Percentiles rank a stretch among this genome's conserved stretches.
Conservation (phyloP, 2,888 invertebrate genomes). For the Hirtodrosophila duncani region DNA sequence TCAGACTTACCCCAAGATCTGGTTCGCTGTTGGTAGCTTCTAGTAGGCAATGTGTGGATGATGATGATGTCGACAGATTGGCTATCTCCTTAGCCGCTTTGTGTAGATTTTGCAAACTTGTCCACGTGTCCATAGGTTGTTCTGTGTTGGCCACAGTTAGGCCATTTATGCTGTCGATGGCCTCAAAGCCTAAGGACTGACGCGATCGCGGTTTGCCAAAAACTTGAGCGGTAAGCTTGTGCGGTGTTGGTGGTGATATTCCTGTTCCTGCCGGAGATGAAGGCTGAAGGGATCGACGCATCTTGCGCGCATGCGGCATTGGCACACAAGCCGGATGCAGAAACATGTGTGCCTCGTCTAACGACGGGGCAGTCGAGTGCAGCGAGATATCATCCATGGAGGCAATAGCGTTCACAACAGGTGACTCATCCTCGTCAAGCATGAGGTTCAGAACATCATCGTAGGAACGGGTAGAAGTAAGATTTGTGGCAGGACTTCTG, state of each 20-base stretch:
- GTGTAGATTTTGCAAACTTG: slow-evolving; percentile 83
- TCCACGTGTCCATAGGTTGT: slow-evolving; percentile 79
- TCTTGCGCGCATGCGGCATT: too few relatives aligned
- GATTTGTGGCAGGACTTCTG: slow-evolving; percentile 71
- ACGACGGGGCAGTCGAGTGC: slow-evolving; percentile 70
- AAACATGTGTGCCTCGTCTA: slow-evolving; percentile 61
- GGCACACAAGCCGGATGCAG: slow-evolving; percentile 54
- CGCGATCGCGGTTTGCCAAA: slow-evolving; percentile 76
- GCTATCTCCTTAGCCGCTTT: slow-evolving; percentile 41
- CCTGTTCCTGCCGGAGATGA: slow-evolving; percentile 1
- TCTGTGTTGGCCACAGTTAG: slow-evolving; percentile 14
- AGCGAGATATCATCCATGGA: slow-evolving; percentile 82
- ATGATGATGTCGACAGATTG: slow-evolving; percentile 21
- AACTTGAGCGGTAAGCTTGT: slow-evolving; percentile 84
- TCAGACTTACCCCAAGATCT: slow-evolving; percentile 80
- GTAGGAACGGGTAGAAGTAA: slow-evolving; percentile 79
- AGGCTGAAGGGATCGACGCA: slow-evolving; percentile 54
- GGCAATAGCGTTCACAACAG: slow-evolving; percentile 40
- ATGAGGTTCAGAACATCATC: slow-evolving; percentile 80
- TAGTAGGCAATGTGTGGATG: slow-evolving; percentile 56
- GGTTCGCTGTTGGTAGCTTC: slow-evolving; percentile 84
- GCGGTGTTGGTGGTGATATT: slow-evolving; percentile 37
- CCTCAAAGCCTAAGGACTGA: slow-evolving; percentile 66
- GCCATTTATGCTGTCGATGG: slow-evolving; percentile 55
- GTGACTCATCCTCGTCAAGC: slow-evolving; percentile 44